Conservation (phyloP, 2,113 vertebrate genomes). For the Delphinus delphis region DNA sequence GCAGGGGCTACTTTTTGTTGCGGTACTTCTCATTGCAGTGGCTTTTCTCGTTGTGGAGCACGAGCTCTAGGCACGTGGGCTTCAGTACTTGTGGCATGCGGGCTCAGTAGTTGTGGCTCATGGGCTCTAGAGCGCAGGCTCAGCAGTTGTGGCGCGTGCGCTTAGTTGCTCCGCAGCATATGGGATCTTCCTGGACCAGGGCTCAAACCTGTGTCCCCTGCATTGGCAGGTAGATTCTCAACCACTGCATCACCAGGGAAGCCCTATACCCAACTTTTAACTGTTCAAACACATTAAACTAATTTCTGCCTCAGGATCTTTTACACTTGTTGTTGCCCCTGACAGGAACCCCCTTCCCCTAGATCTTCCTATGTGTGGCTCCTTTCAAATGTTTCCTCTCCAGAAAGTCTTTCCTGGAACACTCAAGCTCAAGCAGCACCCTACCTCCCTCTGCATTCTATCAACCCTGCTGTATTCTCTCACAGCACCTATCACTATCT, state of each 20-base stretch:
- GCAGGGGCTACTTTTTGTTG: too few relatives aligned
- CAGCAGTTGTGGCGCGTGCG: too few relatives aligned
- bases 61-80: accelerated
- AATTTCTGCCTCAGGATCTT: background rate
- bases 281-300: background rate
- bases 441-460: background rate
- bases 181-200: too few relatives aligned
- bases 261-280: background rate
- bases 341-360: background rate
- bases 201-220: too few relatives aligned
- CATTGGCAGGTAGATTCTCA: too few relatives aligned
- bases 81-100: too few relatives aligned
- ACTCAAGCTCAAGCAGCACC: background rate
- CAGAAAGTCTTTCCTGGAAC: background rate
- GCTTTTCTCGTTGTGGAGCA: too few relatives aligned
- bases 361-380: background rate
- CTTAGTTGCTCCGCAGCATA: too few relatives aligned
- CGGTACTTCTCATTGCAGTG: too few relatives aligned
- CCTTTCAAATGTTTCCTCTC: background rate
- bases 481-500: background rate
- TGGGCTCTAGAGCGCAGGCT: too few relatives aligned
- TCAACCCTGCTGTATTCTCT: background rate
- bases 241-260: too few relatives aligned
- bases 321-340: background rate
- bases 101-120: too few relatives aligned